A percentile compares a stretch with the other conserved stretches of the same genome.
phyloP scores from a whole-genome alignment of 2,113 vertebrate species.

The Cyprinodon variegatus region DNA sequence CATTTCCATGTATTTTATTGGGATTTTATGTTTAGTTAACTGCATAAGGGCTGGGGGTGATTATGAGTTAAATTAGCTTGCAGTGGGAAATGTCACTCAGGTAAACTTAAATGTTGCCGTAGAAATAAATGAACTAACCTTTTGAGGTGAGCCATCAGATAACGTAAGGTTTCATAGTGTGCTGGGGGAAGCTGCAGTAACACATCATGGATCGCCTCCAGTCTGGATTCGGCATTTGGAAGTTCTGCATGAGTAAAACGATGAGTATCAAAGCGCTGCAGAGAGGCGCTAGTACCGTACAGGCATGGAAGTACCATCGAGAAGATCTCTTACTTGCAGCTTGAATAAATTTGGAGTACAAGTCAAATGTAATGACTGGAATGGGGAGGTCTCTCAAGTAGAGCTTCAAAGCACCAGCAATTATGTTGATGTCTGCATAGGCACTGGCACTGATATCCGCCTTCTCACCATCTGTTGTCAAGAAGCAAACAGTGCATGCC shows the following conservation, averaged over 20 bases:
- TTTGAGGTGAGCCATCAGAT: conserved; percentile 96
- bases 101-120: no score
- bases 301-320: neutral
- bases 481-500: conserved; percentile 20
- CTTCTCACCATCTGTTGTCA: conserved; percentile 92
- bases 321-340: conserved; percentile 89
- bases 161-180: conserved; percentile 94
- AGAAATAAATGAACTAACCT: conserved; percentile 79
- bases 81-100: no score
- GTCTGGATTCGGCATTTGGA: conserved; percentile 86
- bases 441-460: conserved; percentile 90
- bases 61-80: no score
- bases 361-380: conserved; percentile 94
- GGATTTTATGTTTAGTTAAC: no score
- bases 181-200: conserved; percentile 93
- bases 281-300: conserved; percentile 6
- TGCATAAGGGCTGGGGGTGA: no score
- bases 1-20: no score
- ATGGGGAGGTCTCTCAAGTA: conserved; percentile 97
- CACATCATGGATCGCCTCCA: conserved; percentile 92
- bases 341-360: conserved; percentile 95
- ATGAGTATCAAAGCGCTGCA: conserved; percentile 30
- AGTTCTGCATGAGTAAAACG: conserved; percentile 80
- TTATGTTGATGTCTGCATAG: conserved; percentile 96
- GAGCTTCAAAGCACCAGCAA: conserved; percentile 94